Conservation (phyloP, 1,140 invertebrate species). For the Conus betulinus region DNA sequence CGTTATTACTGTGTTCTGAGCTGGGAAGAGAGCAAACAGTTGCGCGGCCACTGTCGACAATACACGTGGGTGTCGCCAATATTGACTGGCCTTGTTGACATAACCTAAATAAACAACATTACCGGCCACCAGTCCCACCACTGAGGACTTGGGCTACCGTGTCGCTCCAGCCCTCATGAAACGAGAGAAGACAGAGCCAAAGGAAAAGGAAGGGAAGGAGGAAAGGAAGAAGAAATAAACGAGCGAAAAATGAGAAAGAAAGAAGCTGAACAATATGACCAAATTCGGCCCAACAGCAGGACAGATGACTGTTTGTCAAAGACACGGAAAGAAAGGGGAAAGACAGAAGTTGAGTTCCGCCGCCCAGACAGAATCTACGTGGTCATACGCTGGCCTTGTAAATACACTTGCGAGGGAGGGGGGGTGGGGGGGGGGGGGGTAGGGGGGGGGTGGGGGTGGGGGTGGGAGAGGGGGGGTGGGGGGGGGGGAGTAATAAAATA, state of each 20-base stretch:
- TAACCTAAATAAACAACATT: neutral
- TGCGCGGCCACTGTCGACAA: too few relatives aligned
- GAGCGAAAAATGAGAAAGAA: neutral
- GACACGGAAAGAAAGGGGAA: too few relatives aligned
- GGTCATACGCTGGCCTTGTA: too few relatives aligned
- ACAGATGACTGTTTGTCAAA: too few relatives aligned
- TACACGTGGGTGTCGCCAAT: neutral
- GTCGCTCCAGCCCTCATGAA: too few relatives aligned
- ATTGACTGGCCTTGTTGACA: neutral
- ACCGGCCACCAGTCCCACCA: neutral
- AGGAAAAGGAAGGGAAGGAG: neutral
- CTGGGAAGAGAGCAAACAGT: too few relatives aligned
- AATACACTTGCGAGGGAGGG: too few relatives aligned
- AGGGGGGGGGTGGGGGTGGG: neutral
- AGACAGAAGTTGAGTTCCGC: too few relatives aligned
- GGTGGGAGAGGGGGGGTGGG: neutral
- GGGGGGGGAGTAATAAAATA: too few relatives aligned
- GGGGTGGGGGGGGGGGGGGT: neutral
- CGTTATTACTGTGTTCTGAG: too few relatives aligned
- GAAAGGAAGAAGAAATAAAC: neutral
- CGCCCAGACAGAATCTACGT: too few relatives aligned
- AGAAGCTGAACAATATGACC: neutral
- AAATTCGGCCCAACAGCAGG: neutral
- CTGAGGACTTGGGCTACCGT: neutral
- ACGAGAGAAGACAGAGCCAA: neutral